Base-by-base conservation (phyloP, 2,113 vertebrate genomes). In the Chloroceryle aenea region DNA sequence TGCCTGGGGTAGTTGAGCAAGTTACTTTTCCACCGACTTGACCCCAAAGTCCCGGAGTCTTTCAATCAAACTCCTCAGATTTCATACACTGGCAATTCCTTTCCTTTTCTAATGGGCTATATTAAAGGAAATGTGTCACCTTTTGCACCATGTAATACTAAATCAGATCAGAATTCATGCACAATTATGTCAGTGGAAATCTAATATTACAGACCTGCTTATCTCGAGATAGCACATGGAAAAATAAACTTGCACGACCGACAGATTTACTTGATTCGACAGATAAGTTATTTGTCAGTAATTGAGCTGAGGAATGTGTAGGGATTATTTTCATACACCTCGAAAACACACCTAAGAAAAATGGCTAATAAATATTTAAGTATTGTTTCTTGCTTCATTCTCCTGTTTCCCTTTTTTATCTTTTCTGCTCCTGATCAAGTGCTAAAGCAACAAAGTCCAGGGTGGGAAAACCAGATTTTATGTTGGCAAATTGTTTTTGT, bases 231-330 rank as follows among this genome's bases (percentile, higher is more conserved):
- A 98, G 96, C 98, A 98, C 82, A 97, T 97, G 96, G 97, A 97
- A 98, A 97, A 98, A 96, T 97, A 98, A 98, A 97, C 97, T 97
- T 98, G 95, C 95, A 96, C 85, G 93, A 96, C 96, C 96, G 97
- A 97, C 98, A 97, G 97, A 94, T 93, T 96, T 92, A 88, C 91
- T 97, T 84, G 98, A 98, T 98, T 93, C 78, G 97, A 83, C 96
- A 96, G 98, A 98, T 98, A 98, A 97, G 94, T 96, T 98, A 97
- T 98, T 98, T 98, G 94, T 98, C 98, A 98, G 97, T 98, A 98
- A 98, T 98, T 95, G 97, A 98, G 97, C 98, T 98, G 98, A 98
- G 98, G 97, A 98, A 98, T 97, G 71, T 96, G 90, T 96, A 94
- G 91, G 95, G 98, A 98, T 99, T 99, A 95, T 97, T 98, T 98